These are phyloP conservation scores for Sepiola atlantica DNA, from an alignment of 2,888 invertebrate genomes.

Conservation along the genomic window DNA sequence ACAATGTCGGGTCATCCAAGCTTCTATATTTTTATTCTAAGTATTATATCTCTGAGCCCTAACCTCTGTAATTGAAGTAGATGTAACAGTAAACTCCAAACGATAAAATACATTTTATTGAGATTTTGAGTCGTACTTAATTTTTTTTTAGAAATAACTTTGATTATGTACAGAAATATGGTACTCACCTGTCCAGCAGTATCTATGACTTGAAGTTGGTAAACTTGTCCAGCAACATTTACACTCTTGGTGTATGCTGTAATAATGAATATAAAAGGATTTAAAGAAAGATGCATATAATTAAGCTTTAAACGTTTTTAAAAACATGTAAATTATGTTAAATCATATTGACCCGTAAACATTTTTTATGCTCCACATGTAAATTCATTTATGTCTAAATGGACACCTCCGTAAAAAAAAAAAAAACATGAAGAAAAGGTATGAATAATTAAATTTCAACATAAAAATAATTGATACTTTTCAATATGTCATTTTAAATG, in stretches of 20 bases:
- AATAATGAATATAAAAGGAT: constrained; percentile 56
- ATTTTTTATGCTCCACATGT: background rate
- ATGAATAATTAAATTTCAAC: too few relatives aligned
- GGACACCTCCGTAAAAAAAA: too few relatives aligned
- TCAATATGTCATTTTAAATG: too few relatives aligned
- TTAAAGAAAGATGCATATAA: background rate
- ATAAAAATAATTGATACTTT: too few relatives aligned
- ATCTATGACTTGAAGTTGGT: constrained; percentile 95
- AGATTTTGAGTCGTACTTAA: too few relatives aligned
- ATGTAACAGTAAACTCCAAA: too few relatives aligned
- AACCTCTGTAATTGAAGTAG: too few relatives aligned
- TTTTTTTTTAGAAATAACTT: background rate
- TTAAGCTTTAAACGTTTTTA: background rate
- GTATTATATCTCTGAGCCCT: too few relatives aligned
- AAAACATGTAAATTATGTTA: background rate
- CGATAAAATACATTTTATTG: too few relatives aligned
- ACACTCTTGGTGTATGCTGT: constrained; percentile 92
- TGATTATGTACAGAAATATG: background rate
- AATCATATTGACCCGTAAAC: background rate
- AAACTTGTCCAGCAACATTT: constrained; percentile 92
- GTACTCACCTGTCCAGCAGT: constrained; percentile 91
- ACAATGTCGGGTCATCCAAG: too few relatives aligned
- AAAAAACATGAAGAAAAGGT: too few relatives aligned
- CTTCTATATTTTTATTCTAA: too few relatives aligned
- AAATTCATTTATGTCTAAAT: background rate